Evolutionary conservation across 2,113 vertebrate species (phyloP), one percentile per base, ranked within the genome.

Genomic region (Anoplopoma fimbria): DNA sequence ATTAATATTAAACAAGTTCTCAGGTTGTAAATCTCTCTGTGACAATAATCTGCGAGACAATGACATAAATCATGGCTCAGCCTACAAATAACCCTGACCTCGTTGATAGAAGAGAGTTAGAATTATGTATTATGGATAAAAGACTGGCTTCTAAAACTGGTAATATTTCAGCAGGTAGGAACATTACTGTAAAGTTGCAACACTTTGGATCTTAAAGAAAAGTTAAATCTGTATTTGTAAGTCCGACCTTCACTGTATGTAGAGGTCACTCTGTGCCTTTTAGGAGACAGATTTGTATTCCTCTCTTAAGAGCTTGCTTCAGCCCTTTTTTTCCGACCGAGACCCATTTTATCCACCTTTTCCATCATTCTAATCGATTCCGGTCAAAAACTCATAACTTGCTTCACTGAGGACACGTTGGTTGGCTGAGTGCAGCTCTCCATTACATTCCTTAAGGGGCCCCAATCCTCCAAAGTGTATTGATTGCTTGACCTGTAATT

Each of bases 371-470:
- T 85, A 79, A 90, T 93, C 82, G 78, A 88, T 90, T 85, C 42
- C 15, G 45, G 69, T 65, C 79, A 75, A 87, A 92, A 90, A 86
- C 91, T 91, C 83, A 92, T 91, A 83, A 89, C 88, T 83, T 91
- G 92, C 91, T 91, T 75, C 85, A 90, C 88, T 91, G 89, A 90
- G 83, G 92, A 82, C 81, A 79, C 74, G 85, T 76, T 85, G 77
- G 81, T 58, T 10, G 78, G 84, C 72, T 73, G 82, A 86, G 70
- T 67, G 78, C 80, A 60, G 81, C 84, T 84, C 84, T 88, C 70
- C 86, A 75, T 82, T 88, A 57, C 67, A 31, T 27, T 77, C 62
- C 83, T 80, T 6, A 77, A 71, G 82, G 74, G 64, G 38, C 47
- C 68, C 19, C 27, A 58, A 80, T 64, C 57, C 79, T 68, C 79